Base-by-base conservation (phyloP, 2,888 invertebrate species). In the Archips crataeganus region DNA sequence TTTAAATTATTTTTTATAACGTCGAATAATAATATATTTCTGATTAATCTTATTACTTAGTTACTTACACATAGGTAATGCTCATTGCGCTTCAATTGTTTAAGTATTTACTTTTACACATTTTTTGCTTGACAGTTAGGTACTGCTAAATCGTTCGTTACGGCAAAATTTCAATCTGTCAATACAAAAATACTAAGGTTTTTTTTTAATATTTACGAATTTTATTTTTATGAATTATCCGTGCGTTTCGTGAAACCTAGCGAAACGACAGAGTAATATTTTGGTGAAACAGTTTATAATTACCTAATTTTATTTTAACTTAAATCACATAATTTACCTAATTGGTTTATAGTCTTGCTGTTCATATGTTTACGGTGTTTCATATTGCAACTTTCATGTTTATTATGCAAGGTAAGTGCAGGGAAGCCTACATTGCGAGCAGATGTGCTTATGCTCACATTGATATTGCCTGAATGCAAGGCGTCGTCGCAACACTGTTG, bases 381-480 rank as follows among this genome's bases (percentile, higher is more conserved):
- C 45, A 42, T 70, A 63, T 71, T 69, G 32, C 42, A 62, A 62
- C 42, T 72, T 62, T 42, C 57, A 60, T 59, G 39, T 54, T 36
- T 62, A 68, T 70, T 75, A 73, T 73, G 72, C 68, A 76, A 70
- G 70, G 63, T 71, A 75, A 71, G 66, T 57, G 60, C 70, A 63
- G 8, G 42, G 47, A 61, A 60, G 70, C 75, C 68, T 74, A 69
- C 65, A 45, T 63, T 57, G 75, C 54, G 57, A 70, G 65, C 69
- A 66, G 72, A 71, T 70, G 72, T 57, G 65, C 70, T 67, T 70
- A 63, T 75, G 71, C 70, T 76, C 71, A 67, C 74, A 64, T 64
- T 74, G 76, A 75, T 76, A 77, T 70, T 57, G 51, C 71, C 66
- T 77, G 75, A 76, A 75, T 75, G 75, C 76, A 75, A 74, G 76